Evolutionary conservation across 2,888 invertebrate species (phyloP), one percentile per base, ranked within the genome.

Genomic region (Gasteruption jaculator): DNA sequence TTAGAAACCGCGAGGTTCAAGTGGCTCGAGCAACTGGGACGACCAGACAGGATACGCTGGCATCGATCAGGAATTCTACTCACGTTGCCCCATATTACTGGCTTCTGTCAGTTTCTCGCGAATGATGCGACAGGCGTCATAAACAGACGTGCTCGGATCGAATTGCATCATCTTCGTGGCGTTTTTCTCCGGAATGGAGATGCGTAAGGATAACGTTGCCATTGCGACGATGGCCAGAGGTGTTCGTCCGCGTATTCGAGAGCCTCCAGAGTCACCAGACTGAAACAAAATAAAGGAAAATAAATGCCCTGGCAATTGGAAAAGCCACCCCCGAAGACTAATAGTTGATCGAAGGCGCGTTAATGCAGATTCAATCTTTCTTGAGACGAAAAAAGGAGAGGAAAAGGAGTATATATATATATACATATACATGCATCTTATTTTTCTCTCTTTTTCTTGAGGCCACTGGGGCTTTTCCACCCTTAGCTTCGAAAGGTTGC

Each of bases 111-210:
- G 86, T 76, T 96, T 95, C 73, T 97, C 96, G 50, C 95, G 76
- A 64, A 97, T 95, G 68, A 93, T 83, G 66, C 86, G 82, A 74
- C 96, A 96, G 35, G 95, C 94, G 74, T 97, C 96, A 76, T 90
- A 94, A 40, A 96, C 90, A 46, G 91, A 85, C 50, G 90, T 94
- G 64, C 90, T 85, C 25, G 95, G 92, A 73, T 95, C 93, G 74
- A 97, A 97, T 75, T 96, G 94, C 78, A 99, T 94, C 58, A 93
- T 95, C 79, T 97, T 97, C 68, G 91, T 91, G 64, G 92, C 90
- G 71, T 88, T 86, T 59, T 86, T 86, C 63, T 83, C 82, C 67
- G 90, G 86, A 68, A 91, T 83, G 61, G 86, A 85, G 73, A 92
- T 89, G 73, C 88, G 86, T 56, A 92, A 78, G 48, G 91, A 90